These are phyloP conservation scores for Peromyscus melanophrys DNA, from an alignment of 2,797 vertebrate genomes.

Conservation along the genomic window DNA sequence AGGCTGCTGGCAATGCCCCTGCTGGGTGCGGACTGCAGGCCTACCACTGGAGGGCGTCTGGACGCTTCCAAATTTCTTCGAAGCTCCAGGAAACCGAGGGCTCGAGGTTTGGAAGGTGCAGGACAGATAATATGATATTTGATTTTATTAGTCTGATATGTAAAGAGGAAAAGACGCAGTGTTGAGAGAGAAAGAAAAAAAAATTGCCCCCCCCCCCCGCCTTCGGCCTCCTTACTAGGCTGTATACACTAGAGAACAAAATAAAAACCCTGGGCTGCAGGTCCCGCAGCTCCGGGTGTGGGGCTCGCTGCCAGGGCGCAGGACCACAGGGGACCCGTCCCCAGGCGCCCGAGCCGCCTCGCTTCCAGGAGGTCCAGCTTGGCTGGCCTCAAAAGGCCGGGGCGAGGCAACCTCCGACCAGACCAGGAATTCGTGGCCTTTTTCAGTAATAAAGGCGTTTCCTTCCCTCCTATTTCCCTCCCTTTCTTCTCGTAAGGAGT, in stretches of 20 bases:
- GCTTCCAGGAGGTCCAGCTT: neutral
- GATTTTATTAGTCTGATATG: conserved; percentile 59
- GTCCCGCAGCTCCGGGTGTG: neutral
- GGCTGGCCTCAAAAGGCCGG: neutral
- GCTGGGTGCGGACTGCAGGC: conserved; percentile 65
- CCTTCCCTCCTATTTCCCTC: neutral
- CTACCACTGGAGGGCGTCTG: conserved; percentile 93
- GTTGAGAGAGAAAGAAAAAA: neutral
- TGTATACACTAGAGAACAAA: neutral
- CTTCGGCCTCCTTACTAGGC: neutral
- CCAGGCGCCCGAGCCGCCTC: neutral
- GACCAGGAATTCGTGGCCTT: neutral
- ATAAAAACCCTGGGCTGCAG: neutral
- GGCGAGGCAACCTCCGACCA: neutral
- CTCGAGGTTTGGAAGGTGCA: neutral
- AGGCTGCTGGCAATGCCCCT: conserved; percentile 12
- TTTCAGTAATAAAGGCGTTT: neutral
- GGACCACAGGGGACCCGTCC: neutral
- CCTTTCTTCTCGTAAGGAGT: neutral
- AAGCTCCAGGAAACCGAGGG: conserved; percentile 55
- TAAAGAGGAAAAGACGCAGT: conserved; percentile 25
- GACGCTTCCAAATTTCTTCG: conserved; percentile 89
- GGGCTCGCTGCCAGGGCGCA: neutral
- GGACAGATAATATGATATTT: neutral
- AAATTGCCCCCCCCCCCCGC: neutral